A percentile compares a stretch with the other conserved stretches of the same genome.
phyloP scores from a whole-genome alignment of 2,888 invertebrate genomes.

The Conus canariensis region DNA sequence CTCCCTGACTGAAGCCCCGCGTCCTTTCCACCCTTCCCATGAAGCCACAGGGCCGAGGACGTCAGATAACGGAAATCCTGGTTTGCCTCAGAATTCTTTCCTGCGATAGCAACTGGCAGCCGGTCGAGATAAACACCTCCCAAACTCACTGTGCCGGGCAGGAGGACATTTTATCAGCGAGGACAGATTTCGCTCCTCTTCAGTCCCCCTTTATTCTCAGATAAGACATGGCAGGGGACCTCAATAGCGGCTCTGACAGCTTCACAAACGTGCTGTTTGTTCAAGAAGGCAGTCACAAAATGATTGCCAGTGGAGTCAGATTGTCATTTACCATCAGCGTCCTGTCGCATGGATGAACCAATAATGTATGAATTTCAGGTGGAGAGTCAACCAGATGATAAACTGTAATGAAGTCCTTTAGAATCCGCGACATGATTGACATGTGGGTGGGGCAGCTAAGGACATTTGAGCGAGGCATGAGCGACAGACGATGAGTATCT shows the following conservation, averaged over 20 bases:
- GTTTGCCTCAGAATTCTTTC: slow-evolving; percentile 29
- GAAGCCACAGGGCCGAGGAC: background rate
- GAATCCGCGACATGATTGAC: too few species aligned
- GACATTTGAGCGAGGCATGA: too few species aligned
- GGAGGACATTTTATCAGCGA: background rate
- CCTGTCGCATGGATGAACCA: too few species aligned
- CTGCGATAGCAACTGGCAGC: background rate
- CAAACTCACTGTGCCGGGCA: background rate
- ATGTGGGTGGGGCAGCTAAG: too few species aligned
- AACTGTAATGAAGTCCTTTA: too few species aligned
- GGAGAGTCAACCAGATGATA: too few species aligned
- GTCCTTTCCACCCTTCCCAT: slow-evolving; percentile 29
- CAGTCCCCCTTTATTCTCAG: slow-evolving; percentile 8
- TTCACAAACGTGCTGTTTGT: background rate
- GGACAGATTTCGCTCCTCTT: background rate
- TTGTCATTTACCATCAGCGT: too few species aligned
- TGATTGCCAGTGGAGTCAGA: too few species aligned
- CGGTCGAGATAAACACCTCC: slow-evolving; percentile 14
- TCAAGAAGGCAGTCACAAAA: too few species aligned
- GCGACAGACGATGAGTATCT: too few species aligned
- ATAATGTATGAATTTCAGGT: too few species aligned
- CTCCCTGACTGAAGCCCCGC: background rate
- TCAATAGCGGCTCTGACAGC: background rate
- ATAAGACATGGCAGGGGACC: background rate
- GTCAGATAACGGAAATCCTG: slow-evolving; percentile 10